Evolutionary conservation across 92 coral and sea anemone genomes (phyloP), one percentile per base, ranked within the genome.

Genomic region (Palythoa grandis): DNA sequence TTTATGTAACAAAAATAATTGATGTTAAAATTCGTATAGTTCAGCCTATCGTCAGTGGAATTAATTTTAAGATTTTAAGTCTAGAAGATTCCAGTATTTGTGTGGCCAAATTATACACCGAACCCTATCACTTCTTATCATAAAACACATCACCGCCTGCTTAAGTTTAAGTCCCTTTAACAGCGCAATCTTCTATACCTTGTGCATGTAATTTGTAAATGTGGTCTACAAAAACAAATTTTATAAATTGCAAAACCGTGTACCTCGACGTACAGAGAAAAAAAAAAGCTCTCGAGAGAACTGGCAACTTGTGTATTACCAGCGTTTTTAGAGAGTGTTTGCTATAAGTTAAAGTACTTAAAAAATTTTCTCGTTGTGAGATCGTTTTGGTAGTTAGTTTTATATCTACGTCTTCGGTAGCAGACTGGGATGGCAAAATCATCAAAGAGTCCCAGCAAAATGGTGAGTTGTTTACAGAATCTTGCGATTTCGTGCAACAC

Each of bases 361-460:
- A 63, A 9, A 5, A 20, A 63, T 63, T 63, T 63, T 5, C 10
- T 63, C 22, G 2, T 3, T 19, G n/a, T 19, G 19, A 17, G 4
- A 8, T 20, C 19, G 9, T 19, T 63, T 5, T 63, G 23, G 69
- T 63, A n/a, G 7, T 19, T 17, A 63, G 22, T 5, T 5, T 19
- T 3, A 17, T 7, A n/a, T 3, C 69, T 63, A 23, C 69, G 3
- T 24, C 7, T 4, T 43, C 9, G 22, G 10, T 8, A 63, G 23
- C 29, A 63, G 61, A 23, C 37, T 13, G 54, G 16, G 38, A 74
- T 74, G 78, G 78, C 78, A 52, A 74, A 74, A 2, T 48, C 60
- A n/a, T 12, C 25, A 14, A 74, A 74, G 37, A 53, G 6, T 74
- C 58, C 78, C 15, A 73, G 54, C 14, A 19, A 17, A 20, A 16